phyloP scores from a whole-genome alignment of 2,797 vertebrate genomes.

The Dipus sagitta region DNA sequence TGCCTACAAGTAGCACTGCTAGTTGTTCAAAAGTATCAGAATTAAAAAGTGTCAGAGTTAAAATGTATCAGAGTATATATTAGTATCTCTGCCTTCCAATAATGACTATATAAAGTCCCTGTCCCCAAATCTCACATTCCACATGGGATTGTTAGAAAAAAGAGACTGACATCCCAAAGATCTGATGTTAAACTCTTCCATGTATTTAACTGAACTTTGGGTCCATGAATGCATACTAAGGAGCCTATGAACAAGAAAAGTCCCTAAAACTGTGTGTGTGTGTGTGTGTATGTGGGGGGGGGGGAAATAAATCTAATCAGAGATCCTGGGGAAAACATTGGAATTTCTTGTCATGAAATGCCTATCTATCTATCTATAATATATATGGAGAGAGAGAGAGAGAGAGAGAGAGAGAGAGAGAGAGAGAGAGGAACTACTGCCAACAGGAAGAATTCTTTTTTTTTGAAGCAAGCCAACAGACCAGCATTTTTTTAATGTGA shows the following conservation, averaged over 20 bases:
- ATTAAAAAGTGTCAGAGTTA: too few species aligned
- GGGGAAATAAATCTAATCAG: too few species aligned
- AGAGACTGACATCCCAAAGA: not conserved
- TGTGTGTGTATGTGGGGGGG: not conserved
- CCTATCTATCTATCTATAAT: too few species aligned
- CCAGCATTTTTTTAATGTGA: too few species aligned
- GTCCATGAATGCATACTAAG: not conserved
- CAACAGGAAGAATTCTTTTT: too few species aligned
- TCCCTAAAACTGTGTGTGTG: not conserved
- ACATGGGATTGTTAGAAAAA: not conserved
- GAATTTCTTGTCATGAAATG: too few species aligned
- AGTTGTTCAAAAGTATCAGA: not conserved
- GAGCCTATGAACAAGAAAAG: not conserved
- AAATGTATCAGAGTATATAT: not conserved
- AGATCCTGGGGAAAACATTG: too few species aligned
- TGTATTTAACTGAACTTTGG: not conserved
- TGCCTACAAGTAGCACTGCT: not conserved
- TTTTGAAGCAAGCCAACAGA: too few species aligned
- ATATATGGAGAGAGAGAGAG: rapidly evolving
- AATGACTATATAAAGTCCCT: not conserved
- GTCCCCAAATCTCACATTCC: not conserved
- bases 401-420: too few species aligned
- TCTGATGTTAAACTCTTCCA: not conserved
- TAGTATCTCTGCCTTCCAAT: not conserved
- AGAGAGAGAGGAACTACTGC: too few species aligned